phyloP scores from a whole-genome alignment of 2,888 invertebrate genomes.

The Lasius platythorax region DNA sequence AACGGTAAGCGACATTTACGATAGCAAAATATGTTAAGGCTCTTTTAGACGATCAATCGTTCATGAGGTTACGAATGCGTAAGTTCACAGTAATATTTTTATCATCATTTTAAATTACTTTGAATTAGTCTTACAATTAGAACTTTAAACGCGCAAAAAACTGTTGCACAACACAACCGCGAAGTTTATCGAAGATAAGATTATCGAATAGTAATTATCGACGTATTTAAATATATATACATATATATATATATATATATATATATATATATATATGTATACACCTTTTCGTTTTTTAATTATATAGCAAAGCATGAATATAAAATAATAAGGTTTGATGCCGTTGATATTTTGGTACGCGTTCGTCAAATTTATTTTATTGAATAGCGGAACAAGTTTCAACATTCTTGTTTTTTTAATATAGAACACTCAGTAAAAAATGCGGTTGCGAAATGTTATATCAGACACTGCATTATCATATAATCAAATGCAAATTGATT shows the following conservation, averaged over 20 bases:
- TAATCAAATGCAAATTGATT: background rate
- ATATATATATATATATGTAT: too few species aligned
- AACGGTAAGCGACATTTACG: slow-evolving; percentile 7
- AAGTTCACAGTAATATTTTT: slow-evolving; percentile 7
- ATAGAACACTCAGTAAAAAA: background rate
- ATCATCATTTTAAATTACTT: slow-evolving; percentile 17
- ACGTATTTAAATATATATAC: background rate
- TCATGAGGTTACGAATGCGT: background rate
- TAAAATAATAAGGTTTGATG: background rate
- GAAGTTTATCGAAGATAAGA: background rate
- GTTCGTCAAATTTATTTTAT: background rate
- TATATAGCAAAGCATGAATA: background rate
- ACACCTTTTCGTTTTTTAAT: background rate
- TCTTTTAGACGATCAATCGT: background rate
- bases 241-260: too few species aligned
- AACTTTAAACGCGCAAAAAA: background rate
- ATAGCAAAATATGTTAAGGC: background rate
- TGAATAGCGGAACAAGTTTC: background rate
- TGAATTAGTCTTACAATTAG: background rate
- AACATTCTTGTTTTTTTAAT: background rate
- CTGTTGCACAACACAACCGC: background rate
- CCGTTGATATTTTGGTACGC: background rate
- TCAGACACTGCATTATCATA: background rate
- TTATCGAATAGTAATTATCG: background rate
- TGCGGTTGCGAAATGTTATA: background rate